phyloP scores from a whole-genome alignment of 2,797 vertebrate genomes.

The Crax fasciolata region DNA sequence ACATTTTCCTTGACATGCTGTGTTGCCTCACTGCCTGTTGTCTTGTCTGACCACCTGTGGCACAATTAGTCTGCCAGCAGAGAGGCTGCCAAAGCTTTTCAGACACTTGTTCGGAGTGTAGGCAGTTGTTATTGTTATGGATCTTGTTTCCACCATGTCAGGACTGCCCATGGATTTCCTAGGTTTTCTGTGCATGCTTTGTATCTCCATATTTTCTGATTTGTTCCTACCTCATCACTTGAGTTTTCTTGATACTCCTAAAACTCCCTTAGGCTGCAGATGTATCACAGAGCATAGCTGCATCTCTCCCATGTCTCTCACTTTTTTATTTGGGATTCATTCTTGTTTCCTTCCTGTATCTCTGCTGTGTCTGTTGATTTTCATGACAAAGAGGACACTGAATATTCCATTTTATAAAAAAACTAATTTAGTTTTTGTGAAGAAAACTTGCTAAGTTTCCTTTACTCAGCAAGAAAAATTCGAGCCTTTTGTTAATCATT shows the following conservation, averaged over 20 bases:
- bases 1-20: rapidly evolving
- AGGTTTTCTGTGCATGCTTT: background rate
- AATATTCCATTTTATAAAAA: background rate
- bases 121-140: background rate
- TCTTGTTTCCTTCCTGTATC: background rate
- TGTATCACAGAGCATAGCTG: background rate
- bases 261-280: background rate
- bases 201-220: background rate
- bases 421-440: background rate
- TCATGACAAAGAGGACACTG: background rate
- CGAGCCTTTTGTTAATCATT: background rate
- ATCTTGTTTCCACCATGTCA: background rate
- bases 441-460: background rate
- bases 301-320: background rate
- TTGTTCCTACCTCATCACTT: background rate
- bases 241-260: background rate
- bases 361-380: background rate
- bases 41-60: background rate
- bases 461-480: background rate
- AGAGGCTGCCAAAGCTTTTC: background rate
- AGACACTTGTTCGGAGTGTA: background rate
- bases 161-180: background rate
- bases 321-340: background rate
- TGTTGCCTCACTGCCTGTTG: background rate
- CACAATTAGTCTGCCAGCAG: background rate